A percentile compares a stretch with the other conserved stretches of the same genome.
phyloP scores from a whole-genome alignment of 2,797 vertebrate species.

The Syngnathus acus region DNA sequence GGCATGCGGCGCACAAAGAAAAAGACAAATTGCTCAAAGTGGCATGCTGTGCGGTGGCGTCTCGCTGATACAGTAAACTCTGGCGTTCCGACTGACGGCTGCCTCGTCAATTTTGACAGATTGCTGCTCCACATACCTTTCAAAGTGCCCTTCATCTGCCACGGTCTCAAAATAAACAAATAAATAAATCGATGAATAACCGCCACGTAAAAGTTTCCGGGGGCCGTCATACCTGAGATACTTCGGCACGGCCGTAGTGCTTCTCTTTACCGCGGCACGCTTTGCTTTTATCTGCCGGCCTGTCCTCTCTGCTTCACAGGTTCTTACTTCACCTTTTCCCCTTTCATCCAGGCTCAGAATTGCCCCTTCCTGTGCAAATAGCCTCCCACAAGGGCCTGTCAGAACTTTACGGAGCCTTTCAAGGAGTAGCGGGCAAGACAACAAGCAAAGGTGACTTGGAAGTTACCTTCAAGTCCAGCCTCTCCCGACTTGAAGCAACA shows the following conservation, averaged over 20 bases:
- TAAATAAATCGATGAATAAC: too few relatives aligned
- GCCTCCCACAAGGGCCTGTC: slow-evolving; percentile 5
- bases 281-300: background rate
- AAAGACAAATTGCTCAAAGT: slow-evolving; percentile 30
- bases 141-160: slow-evolving; percentile 38
- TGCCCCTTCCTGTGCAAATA: slow-evolving; percentile 21
- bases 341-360: slow-evolving; percentile 13
- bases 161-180: slow-evolving; percentile 25
- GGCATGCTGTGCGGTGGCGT: slow-evolving; percentile 22
- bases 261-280: slow-evolving; percentile 9
- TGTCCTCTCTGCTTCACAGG: slow-evolving; percentile 2
- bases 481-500: slow-evolving; percentile 20
- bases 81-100: slow-evolving; percentile 29
- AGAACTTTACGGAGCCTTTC: slow-evolving; percentile 24
- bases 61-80: slow-evolving; percentile 42
- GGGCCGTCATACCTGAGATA: slow-evolving; percentile 19
- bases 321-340: background rate
- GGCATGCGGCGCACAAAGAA: background rate
- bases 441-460: slow-evolving; percentile 25
- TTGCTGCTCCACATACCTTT: slow-evolving; percentile 37
- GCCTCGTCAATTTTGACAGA: slow-evolving; percentile 49
- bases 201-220: background rate
- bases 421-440: slow-evolving; percentile 25
- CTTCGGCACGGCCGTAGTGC: slow-evolving; percentile 22
- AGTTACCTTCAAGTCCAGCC: slow-evolving; percentile 37